A percentile compares a stretch with the other conserved stretches of the same genome.
Evolutionary conservation across 1,140 invertebrate species (phyloP).

Genomic region (Cheumatopsyche charites): DNA sequence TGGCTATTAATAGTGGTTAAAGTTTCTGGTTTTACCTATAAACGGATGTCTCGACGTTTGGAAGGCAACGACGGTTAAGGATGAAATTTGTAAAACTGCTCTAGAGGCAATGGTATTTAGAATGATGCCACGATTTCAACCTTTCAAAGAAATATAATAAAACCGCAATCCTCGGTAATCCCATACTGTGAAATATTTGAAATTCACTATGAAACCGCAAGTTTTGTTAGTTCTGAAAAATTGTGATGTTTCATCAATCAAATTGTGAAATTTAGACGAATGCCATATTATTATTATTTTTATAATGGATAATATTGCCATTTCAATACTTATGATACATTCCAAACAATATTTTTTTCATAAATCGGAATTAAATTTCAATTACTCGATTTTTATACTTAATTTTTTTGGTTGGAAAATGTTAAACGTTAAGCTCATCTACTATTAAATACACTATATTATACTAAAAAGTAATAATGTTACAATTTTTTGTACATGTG

Average conservation of each 20-base stretch:
- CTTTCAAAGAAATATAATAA: slow-evolving; percentile 26
- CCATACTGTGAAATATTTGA: not conserved
- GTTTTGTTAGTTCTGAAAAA: too few species aligned
- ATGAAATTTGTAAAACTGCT: not conserved
- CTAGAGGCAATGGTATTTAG: slow-evolving; percentile 21
- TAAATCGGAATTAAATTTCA: not conserved
- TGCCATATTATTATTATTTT: not conserved
- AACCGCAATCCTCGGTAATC: slow-evolving; percentile 15
- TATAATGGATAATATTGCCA: not conserved
- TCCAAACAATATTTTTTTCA: not conserved
- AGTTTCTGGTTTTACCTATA: not conserved
- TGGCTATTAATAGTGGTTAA: not conserved
- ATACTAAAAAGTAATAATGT: too few species aligned
- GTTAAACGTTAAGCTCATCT: too few species aligned
- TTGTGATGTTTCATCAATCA: too few species aligned
- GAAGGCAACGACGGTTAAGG: not conserved
- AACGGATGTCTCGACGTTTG: too few species aligned
- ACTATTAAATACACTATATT: too few species aligned
- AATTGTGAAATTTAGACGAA: too few species aligned
- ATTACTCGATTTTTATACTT: too few species aligned
- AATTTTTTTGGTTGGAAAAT: too few species aligned
- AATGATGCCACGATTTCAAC: slow-evolving; percentile 28
- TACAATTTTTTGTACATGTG: too few species aligned
- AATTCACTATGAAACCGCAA: slow-evolving; percentile 18
- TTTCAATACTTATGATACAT: not conserved